Evolutionary conservation across 1,140 invertebrate genomes (phyloP).

Genomic region (Dermatophagoides farinae): DNA sequence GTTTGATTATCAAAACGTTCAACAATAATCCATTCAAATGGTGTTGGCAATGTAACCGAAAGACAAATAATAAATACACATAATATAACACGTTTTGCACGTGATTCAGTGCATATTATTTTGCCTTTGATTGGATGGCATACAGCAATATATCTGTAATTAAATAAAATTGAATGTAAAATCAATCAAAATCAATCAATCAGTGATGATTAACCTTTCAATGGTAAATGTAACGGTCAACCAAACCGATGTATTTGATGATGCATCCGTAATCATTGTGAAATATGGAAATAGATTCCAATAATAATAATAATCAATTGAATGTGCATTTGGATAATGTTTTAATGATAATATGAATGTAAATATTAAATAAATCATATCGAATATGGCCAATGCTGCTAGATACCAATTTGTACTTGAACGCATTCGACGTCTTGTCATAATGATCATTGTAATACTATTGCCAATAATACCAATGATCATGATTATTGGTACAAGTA

Average conservation of each 20-base stretch:
- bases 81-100: conserved; percentile 34
- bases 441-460: conserved; percentile 44
- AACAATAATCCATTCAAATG: conserved; percentile 36
- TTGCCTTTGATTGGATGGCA: conserved; percentile 51
- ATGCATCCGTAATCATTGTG: conserved; percentile 39
- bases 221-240: conserved; percentile 53
- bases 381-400: conserved; percentile 46
- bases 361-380: conserved; percentile 44
- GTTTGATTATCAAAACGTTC: conserved; percentile 21
- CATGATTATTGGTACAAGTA: conserved; percentile 44
- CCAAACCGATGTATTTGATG: conserved; percentile 49
- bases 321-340: conserved; percentile 35
- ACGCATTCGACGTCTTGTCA: conserved; percentile 48
- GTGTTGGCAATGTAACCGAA: conserved; percentile 37
- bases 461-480: conserved; percentile 47
- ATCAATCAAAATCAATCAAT: background rate
- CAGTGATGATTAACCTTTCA: conserved; percentile 29
- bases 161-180: background rate
- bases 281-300: conserved; percentile 32
- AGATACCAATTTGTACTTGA: conserved; percentile 51
- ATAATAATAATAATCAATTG: conserved; percentile 30
- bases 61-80: conserved; percentile 41
- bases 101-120: conserved; percentile 41
- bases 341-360: conserved; percentile 40
- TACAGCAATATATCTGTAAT: conserved; percentile 40